Evolutionary conservation across 2,888 invertebrate genomes (phyloP).

Genomic region (Hartigia nigra): DNA sequence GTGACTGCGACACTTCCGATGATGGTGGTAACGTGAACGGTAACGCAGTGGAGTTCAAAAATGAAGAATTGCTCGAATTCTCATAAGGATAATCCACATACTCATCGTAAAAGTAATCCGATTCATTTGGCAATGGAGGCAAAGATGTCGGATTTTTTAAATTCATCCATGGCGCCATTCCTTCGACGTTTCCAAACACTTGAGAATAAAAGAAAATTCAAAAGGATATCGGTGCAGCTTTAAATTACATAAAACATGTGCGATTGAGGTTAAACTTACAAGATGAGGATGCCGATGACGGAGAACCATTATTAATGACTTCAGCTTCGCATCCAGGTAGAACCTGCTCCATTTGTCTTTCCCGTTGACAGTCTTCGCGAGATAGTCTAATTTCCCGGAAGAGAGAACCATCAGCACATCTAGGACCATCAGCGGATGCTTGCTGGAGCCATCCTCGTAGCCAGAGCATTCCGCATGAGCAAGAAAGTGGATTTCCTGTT

Average conservation of each 20-base stretch:
- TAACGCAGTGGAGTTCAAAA: slow-evolving; percentile 28
- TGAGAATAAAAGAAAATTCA: neutral
- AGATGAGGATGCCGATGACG: slow-evolving; percentile 38
- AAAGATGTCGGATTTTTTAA: slow-evolving; percentile 68
- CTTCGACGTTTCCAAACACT: slow-evolving; percentile 60
- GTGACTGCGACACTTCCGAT: neutral
- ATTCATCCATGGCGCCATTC: slow-evolving; percentile 71
- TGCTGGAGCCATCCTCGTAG: slow-evolving; percentile 85
- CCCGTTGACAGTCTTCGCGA: slow-evolving; percentile 73
- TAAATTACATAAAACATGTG: neutral
- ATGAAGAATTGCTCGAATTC: slow-evolving; percentile 66
- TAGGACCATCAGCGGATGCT: slow-evolving; percentile 79
- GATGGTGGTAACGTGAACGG: slow-evolving; percentile 14
- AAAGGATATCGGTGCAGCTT: neutral
- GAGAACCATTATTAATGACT: slow-evolving; percentile 62
- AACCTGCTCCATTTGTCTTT: slow-evolving; percentile 69
- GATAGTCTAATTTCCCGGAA: slow-evolving; percentile 80
- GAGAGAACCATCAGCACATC: slow-evolving; percentile 82
- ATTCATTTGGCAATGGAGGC: slow-evolving; percentile 75
- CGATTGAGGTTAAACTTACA: slow-evolving; percentile 32
- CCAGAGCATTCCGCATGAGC: slow-evolving; percentile 87
- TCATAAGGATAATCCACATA: slow-evolving; percentile 83
- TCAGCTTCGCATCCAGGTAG: slow-evolving; percentile 79
- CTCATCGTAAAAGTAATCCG: slow-evolving; percentile 86
- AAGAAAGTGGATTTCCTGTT: slow-evolving; percentile 84